Conservation (phyloP, 2,888 invertebrate species). For the Mesoligia furuncula region DNA sequence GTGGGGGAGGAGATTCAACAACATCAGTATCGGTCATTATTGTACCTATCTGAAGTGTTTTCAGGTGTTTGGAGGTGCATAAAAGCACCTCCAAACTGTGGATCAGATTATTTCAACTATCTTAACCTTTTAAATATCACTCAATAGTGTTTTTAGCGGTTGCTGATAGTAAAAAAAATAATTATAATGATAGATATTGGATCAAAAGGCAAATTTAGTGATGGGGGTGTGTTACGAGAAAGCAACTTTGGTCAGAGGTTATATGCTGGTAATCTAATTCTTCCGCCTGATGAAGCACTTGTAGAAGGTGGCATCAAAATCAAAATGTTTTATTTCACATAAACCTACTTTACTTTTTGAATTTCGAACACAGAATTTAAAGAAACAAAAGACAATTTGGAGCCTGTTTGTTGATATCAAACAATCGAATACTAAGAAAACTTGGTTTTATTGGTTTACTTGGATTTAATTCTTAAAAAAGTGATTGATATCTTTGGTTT, state of each 20-base stretch:
- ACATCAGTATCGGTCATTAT: conserved; percentile 36
- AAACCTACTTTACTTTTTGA: no score
- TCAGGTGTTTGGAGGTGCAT: no score
- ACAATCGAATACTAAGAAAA: no score
- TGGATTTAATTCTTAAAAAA: no score
- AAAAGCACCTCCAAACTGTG: conserved; percentile 42
- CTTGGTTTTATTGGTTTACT: no score
- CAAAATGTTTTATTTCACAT: no score
- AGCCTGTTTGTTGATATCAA: no score
- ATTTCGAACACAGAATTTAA: no score
- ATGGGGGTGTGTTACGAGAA: conserved; percentile 47
- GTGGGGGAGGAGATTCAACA: conserved; percentile 37
- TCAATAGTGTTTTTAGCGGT: conserved; percentile 49
- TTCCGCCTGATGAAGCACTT: conserved; percentile 43
- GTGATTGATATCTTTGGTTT: no score
- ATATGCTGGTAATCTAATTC: conserved; percentile 38
- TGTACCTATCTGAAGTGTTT: conserved; percentile 36
- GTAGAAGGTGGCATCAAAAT: conserved; percentile 39
- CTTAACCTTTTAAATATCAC: conserved; percentile 34
- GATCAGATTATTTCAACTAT: conserved; percentile 50
- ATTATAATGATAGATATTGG: conserved; percentile 49
- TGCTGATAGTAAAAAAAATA: conserved; percentile 40
- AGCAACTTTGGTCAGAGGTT: conserved; percentile 44
- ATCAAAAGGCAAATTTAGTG: conserved; percentile 53
- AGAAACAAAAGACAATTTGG: no score